Base-by-base conservation (phyloP, 1,140 invertebrate species). In the Aphidius ervi region DNA sequence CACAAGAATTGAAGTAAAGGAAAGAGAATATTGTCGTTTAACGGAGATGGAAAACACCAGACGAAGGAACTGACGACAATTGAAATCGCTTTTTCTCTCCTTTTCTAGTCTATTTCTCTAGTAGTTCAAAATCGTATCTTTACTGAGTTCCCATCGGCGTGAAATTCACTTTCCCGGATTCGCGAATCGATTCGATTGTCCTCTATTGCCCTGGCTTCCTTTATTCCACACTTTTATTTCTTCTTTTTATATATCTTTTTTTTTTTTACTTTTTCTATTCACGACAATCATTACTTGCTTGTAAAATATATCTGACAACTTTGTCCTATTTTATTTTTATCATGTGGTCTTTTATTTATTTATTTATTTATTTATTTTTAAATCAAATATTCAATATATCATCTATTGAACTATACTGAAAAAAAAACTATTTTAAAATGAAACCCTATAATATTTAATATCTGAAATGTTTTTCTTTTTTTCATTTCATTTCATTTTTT, bases 1-100 rank as follows among this genome's bases (percentile, higher is more conserved):
- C 59, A 43, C 7, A 37, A 47, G 50, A 23, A 46, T 42, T 45
- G 43, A 54, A 46, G 43, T 40, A 53, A 42, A 9, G 9, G 46
- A 49, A 37, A 46, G 39, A 10, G 47, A 5, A 54, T 41, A 42
- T 37, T 20, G 40, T 31, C 23, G 23, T 31, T 31, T 40, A 9
- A 53, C 9, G 37, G 40, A 52, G 37, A 60, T 40, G 41, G 16
- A 45, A 47, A 47, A 23, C 39, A 57, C 43, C 43, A 58, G 56
- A 47, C 54, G 49, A 59, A 67, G 56, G 52, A 54, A 54, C 52
- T 54, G 52, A 70, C 69, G 72, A 77, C 76, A 75, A 79, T 76
- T 76, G 72, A 73, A 76, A 72, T 70, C 70, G 64, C 62, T 67
- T 68, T 63, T 55, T 45, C 61, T 62, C 63, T 58, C 64, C 61